Evolutionary conservation across 2,797 vertebrate genomes (phyloP), one percentile per base, ranked within the genome.

Genomic region (Pangasius djambal): DNA sequence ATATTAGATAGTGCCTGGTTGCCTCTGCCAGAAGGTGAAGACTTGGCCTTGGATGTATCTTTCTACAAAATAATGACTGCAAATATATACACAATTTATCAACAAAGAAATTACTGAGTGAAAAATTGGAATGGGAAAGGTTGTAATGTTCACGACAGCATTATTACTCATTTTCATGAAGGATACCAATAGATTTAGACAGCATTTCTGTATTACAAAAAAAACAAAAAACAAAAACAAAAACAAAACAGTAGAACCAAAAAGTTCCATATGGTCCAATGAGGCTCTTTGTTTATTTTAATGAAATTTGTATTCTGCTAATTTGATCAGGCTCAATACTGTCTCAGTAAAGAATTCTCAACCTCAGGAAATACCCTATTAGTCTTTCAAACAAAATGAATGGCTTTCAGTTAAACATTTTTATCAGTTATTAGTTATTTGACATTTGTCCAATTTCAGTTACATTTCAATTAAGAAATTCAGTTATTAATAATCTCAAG

Each of bases 271-370:
- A 48, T 28, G 28, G 72, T 48, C 0, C 37, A 48, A 44, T 61
- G 44, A 20, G 75, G 40, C 34, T 69, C 48, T 88, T 86, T 22
- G 59, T 91, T 87, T 79, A 91, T 89, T 78, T 88, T 9, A n/a
- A 9, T 28, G 31, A 4, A 85, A 65, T 77, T 40, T 77, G 63
- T 70, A 12, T 31, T 48, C 85, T 88, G 59, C 31, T 69, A 50
- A 77, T 87, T 91, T 85, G 48, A 88, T 79, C 34, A 37, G 31
- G 16, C 70, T 63, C 61, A 63, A 74, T 83, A 87, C 28, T 6
- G 69, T 20, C 69, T 37, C 69, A 75, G 55, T 65, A 40, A 37
- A 55, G 86, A 90, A 91, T 83, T 59, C 78, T 89, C 70, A 52
- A 69, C 25, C 85, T 82, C 48, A 69, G 59, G 65, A 85, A 88